Percentiles rank a stretch among this genome's conserved stretches.
Conservation (phyloP, 64 coral and sea anemone genomes). For the Exaiptasia diaphana region DNA sequence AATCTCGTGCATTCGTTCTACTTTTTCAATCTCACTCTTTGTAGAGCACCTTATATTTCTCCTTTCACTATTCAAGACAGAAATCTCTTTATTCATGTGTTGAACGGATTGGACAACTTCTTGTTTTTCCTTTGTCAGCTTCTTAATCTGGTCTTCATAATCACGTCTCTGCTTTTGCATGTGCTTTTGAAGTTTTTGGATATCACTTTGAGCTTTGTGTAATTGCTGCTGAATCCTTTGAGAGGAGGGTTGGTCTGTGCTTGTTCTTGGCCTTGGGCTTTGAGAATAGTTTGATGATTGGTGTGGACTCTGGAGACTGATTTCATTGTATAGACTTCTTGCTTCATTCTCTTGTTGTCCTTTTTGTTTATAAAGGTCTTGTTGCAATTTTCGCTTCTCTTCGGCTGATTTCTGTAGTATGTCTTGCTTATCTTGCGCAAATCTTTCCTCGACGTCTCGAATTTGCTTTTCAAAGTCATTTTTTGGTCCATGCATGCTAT, state of each 20-base stretch:
- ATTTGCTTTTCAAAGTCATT: slow-evolving; percentile 16
- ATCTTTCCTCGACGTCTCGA: slow-evolving; percentile 20
- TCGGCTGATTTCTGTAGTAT: slow-evolving; percentile 45
- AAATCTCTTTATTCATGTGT: slow-evolving; percentile 51
- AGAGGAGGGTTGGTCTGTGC: neutral
- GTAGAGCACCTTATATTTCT: neutral
- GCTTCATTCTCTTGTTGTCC: slow-evolving; percentile 27
- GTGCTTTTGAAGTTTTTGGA: slow-evolving; percentile 43
- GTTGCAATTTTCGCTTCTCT: slow-evolving; percentile 61
- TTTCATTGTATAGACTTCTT: slow-evolving; percentile 20
- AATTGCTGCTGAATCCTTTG: slow-evolving; percentile 11
- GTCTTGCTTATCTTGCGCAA: slow-evolving; percentile 29
- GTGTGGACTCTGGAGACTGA: neutral
- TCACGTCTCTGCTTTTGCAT: slow-evolving; percentile 53
- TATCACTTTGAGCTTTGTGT: slow-evolving; percentile 11
- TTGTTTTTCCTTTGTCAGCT: slow-evolving; percentile 37
- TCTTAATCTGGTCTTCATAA: slow-evolving; percentile 32
- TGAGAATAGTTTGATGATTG: too few species aligned
- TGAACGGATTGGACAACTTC: slow-evolving; percentile 56
- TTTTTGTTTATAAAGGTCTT: slow-evolving; percentile 43
- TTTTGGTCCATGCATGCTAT: neutral
- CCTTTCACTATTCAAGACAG: slow-evolving; percentile 54
- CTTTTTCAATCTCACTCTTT: slow-evolving; percentile 49
- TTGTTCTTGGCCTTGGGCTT: slow-evolving; percentile 31
- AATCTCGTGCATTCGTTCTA: slow-evolving; percentile 34